Evolutionary conservation across 1,140 invertebrate genomes (phyloP), one percentile per base, ranked within the genome.

Genomic region (Druon quercuslanigerum): DNA sequence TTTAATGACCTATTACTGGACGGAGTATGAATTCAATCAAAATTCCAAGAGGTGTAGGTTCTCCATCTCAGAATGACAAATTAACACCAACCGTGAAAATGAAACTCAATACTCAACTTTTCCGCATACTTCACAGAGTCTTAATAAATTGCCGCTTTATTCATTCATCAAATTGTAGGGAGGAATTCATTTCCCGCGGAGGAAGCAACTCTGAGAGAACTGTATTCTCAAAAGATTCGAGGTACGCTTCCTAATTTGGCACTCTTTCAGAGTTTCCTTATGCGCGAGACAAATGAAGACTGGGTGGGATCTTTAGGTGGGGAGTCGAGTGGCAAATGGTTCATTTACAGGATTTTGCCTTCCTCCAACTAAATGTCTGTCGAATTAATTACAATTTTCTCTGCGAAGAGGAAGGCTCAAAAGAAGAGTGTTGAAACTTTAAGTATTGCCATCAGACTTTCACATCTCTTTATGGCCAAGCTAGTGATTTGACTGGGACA

Each of bases 181-280:
- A 66, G 57, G 33, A 66, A 66, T 66, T 66, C 57, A 66, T 66
- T 66, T 66, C 20, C 57, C 52, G 19, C 13, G 4, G 57, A 40
- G 57, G 57, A 66, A 66, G 57, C 19, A 66, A 17, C 52, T 54
- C 52, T 19, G 52, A 54, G 52, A 54, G 52, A 54, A 19, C 17
- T 19, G 52, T 54, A 54, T n/a, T 9, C 52, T 54, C 52, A 54
- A 54, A 54, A 54, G 52, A 54, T 9, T 54, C 52, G 52, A 54
- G 52, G 52, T n/a, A 66, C 57, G 57, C 57, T 66, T 66, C 57
- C 57, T 66, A 66, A 66, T 66, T 66, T 66, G 57, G 57, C 57
- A 66, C 57, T 66, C 57, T 66, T 66, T 66, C 20, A 66, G 57
- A 33, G 57, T 40, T 33, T 66, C 20, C 25, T 66, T 40, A 66